Evolutionary conservation across 2,888 invertebrate genomes (phyloP), one percentile per base, ranked within the genome.

Genomic region (Digitonthophagus gazella): DNA sequence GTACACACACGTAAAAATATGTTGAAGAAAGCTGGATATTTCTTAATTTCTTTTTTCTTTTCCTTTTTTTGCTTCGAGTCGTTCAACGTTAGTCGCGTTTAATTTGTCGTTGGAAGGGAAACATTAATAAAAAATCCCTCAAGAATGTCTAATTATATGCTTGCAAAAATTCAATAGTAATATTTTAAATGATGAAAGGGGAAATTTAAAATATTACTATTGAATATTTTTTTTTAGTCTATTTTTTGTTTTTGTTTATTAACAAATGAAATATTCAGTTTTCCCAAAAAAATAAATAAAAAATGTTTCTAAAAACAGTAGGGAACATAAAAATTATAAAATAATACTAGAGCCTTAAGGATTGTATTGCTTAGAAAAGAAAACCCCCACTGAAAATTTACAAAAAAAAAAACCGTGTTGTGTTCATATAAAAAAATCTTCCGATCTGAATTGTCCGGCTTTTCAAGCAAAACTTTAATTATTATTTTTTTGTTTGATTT

Each of bases 81-180:
- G 66, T 65, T 66, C 14, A 64, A 5, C 66, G 67, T 58, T 67
- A 61, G 67, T 11, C 1, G 18, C 15, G 65, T 15, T 69, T 66
- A 63, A 67, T 61, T 67, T 67, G 22, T 74, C 69, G 58, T 67
- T 57, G 68, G 16, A 68, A 71, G 75, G 80, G 79, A 74, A 79
- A 77, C 78, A 81, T 81, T 80, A 75, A 80, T 80, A 80, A 80
- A 79, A 79, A 79, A 76, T 76, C 76, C 80, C 79, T 78, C 74
- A 72, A 72, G 64, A 65, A 44, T 55, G 54, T 58, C 44, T 55
- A 65, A 66, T 44, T 44, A n/a, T n/a, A n/a, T n/a, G n/a, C 11
- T 44, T 44, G 22, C 22, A 28, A 15, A 22, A 65, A 69, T 65
- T 69, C 66, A 54, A 65, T 63, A 61, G 65, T 69, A 67, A 55